Evolutionary conservation across 1,140 invertebrate species (phyloP).

Genomic region (Phocides pigmalion): DNA sequence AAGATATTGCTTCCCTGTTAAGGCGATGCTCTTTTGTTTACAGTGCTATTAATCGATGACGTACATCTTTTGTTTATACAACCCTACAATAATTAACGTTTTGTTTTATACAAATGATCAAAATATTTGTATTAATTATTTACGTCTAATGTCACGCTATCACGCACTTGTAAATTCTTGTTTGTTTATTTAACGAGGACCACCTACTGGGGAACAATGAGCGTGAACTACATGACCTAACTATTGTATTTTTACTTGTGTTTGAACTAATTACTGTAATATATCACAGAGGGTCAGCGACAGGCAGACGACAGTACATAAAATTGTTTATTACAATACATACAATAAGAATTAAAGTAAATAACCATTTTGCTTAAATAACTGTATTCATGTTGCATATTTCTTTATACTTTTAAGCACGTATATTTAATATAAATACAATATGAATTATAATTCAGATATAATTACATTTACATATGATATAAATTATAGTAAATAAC

Average conservation of each 20-base stretch:
- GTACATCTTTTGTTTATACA: constrained; percentile 21
- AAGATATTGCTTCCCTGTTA: constrained; percentile 54
- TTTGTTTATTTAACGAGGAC: constrained; percentile 28
- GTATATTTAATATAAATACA: no score
- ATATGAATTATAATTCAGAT: no score
- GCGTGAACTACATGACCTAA: constrained; percentile 6
- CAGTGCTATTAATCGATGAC: constrained; percentile 27
- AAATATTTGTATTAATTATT: constrained; percentile 31
- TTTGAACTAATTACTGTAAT: not conserved
- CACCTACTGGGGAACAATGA: constrained; percentile 18
- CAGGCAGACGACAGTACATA: no score
- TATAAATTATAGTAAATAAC: no score
- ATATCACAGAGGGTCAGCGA: no score
- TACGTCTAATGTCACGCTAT: constrained; percentile 17
- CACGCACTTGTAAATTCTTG: constrained; percentile 20
- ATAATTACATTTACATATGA: no score
- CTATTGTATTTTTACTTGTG: constrained; percentile 5
- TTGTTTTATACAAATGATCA: constrained; percentile 2
- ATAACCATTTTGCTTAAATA: no score
- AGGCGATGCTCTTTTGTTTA: constrained; percentile 34
- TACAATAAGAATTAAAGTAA: no score
- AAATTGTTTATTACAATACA: no score
- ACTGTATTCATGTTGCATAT: no score
- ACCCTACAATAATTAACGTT: constrained; percentile 4
- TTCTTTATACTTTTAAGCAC: no score